Evolutionary conservation across 1,140 invertebrate species (phyloP), one percentile per base, ranked within the genome.

Genomic region (Magallana angulata): DNA sequence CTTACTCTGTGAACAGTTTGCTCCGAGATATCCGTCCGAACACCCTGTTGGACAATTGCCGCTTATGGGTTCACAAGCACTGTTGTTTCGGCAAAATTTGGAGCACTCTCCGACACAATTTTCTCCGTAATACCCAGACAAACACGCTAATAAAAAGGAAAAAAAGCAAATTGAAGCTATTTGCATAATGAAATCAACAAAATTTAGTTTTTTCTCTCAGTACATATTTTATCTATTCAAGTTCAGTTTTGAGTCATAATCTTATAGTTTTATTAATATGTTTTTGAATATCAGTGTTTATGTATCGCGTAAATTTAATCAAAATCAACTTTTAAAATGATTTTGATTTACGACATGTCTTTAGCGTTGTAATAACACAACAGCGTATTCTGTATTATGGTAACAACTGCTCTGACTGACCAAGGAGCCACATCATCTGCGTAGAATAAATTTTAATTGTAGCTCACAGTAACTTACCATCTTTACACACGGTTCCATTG

Each of bases 401-500:
- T 48, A 48, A 48, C 36, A 48, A 48, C 5, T 2, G 36, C 36
- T 48, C 36, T 48, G 36, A 48, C 36, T 48, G 36, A 48, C 36
- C 36, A 48, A 48, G 5, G 5, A 48, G 36, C 36, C 2, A 48
- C 36, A 48, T 48, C 36, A 48, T 48, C 36, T 48, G 2, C 36
- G 36, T 48, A 48, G 36, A 48, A 48, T 14, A 4, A 64, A 64
- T 6, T 14, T 16, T 64, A 64, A 64, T 64, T 64, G 62, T 80
- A 11, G 16, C 14, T 36, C 4, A n/a, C 14, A 80, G 5, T 14
- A 7, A 82, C 81, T 57, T 56, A 82, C 81, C 81, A 16, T 57
- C 57, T 58, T 82, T 82, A 58, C 81, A 82, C 9, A 82, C 9
- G n/a, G 81, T 58, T 57, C 81, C 81, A 57, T 57, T 57, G 11